These are phyloP conservation scores for Agapetus fuscipes DNA, from an alignment of 2,888 invertebrate genomes.

Conservation along the genomic window DNA sequence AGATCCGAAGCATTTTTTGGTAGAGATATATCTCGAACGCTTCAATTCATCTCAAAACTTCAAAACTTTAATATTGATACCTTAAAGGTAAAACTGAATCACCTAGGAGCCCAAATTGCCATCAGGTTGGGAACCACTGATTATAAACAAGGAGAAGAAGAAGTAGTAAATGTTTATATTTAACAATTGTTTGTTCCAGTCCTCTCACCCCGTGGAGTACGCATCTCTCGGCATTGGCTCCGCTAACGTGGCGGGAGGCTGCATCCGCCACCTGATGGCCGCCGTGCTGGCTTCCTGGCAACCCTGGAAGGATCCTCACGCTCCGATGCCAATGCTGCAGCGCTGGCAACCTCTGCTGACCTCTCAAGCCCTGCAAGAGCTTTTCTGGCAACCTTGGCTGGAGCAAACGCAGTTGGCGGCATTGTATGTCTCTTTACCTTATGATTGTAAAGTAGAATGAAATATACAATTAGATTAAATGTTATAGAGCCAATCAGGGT, in stretches of 20 bases:
- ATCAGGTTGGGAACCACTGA: no score
- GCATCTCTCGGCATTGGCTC: constrained; percentile 74
- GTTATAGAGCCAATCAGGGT: no score
- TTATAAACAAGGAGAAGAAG: no score
- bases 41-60: no score
- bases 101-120: no score
- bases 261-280: constrained; percentile 76
- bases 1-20: no score
- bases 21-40: no score
- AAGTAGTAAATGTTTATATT: no score
- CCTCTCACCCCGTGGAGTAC: constrained; percentile 52
- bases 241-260: constrained; percentile 73
- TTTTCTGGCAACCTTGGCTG: constrained; percentile 88
- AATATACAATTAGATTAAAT: constrained; percentile 1
- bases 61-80: no score
- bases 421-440: constrained; percentile 48
- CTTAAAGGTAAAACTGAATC: no score
- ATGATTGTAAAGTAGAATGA: constrained; percentile 3
- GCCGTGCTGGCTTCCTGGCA: constrained; percentile 69
- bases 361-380: constrained; percentile 64
- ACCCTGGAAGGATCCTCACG: constrained; percentile 58
- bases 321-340: constrained; percentile 53
- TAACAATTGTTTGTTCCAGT: constrained; percentile 26
- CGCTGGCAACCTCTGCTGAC: constrained; percentile 63
- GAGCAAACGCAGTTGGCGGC: constrained; percentile 67